Evolutionary conservation across 1,140 invertebrate species (phyloP).

Genomic region (Caenorhabditis latens): DNA sequence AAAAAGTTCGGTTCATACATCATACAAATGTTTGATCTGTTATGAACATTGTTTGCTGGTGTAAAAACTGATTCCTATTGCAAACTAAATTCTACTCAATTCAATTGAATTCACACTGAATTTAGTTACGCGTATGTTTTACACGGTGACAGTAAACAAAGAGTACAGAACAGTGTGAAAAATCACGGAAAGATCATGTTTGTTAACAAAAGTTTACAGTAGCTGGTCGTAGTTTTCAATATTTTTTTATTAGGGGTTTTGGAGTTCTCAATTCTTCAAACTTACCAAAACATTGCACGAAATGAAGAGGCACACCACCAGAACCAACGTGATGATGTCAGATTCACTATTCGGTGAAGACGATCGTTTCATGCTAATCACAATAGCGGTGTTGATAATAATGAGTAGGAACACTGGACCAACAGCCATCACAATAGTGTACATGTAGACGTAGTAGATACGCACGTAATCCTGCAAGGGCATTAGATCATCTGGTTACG

Average conservation of each 20-base stretch:
- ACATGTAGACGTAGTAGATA: conserved; percentile 72
- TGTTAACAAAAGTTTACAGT: background rate
- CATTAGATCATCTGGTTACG: background rate
- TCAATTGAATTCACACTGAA: background rate
- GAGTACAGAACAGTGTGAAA: background rate
- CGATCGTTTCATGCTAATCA: conserved; percentile 63
- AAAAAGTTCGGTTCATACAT: conserved; percentile 45
- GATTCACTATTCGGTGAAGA: conserved; percentile 49
- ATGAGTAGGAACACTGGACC: conserved; percentile 71
- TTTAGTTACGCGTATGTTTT: background rate
- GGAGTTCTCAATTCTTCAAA: no score
- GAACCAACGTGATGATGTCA: conserved; percentile 71
- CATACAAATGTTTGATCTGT: conserved; percentile 18
- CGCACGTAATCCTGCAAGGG: conserved; percentile 67
- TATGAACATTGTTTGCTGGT: background rate
- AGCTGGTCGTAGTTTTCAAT: background rate
- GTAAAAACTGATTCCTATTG: background rate
- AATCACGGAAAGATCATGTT: conserved; percentile 17
- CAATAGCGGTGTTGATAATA: conserved; percentile 69
- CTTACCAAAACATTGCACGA: conserved; percentile 72
- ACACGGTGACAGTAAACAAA: conserved; percentile 16
- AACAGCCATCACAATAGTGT: conserved; percentile 73
- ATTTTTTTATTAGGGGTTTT: background rate
- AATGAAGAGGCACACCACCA: conserved; percentile 73
- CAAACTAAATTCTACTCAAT: conserved; percentile 42